These are phyloP conservation scores for Thermophis baileyi DNA, from an alignment of 2,113 vertebrate species.

Conservation along the genomic window DNA sequence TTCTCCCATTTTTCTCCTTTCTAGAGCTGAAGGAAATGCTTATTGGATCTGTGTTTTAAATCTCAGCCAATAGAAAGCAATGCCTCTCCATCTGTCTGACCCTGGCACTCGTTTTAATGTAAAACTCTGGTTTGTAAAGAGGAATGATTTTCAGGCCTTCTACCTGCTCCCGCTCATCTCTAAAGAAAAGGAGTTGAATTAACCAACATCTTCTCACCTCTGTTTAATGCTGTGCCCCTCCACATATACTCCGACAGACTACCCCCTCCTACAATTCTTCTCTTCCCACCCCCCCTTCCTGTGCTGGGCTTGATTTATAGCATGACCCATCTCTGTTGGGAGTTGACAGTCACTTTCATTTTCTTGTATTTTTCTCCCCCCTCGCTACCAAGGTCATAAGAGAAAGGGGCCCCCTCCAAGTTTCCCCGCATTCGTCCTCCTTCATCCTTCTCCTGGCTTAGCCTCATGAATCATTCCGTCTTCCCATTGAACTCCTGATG, in stretches of 20 bases:
- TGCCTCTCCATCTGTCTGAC: conserved; percentile 34
- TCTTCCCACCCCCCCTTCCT: background rate
- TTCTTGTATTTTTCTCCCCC: conserved; percentile 75
- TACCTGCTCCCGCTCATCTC: background rate
- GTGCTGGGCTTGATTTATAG: conserved; percentile 82
- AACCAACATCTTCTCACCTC: conserved; percentile 15
- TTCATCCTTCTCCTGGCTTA: conserved; percentile 73
- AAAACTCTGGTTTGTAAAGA: conserved; percentile 12
- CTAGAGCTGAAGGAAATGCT: conserved; percentile 35
- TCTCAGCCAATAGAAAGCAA: conserved; percentile 33
- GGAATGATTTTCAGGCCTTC: conserved; percentile 5
- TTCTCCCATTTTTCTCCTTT: conserved; percentile 58
- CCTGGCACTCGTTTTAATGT: conserved; percentile 44
- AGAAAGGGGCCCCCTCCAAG: conserved; percentile 78
- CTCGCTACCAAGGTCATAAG: conserved; percentile 86
- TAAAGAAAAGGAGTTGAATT: conserved; percentile 63
- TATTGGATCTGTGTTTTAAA: conserved; percentile 54
- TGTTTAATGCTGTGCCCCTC: background rate
- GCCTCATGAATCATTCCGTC: conserved; percentile 99
- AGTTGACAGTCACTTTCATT: conserved; percentile 91
- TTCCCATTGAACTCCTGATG: conserved; percentile 91
- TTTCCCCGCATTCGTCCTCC: conserved; percentile 77
- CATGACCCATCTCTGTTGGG: conserved; percentile 79
- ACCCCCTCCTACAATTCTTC: background rate
- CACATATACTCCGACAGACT: background rate